A percentile compares a stretch with the other conserved stretches of the same genome.
These are phyloP conservation scores for Drosophila suzukii DNA, from an alignment of 1,140 invertebrate genomes.

Conservation along the genomic window DNA sequence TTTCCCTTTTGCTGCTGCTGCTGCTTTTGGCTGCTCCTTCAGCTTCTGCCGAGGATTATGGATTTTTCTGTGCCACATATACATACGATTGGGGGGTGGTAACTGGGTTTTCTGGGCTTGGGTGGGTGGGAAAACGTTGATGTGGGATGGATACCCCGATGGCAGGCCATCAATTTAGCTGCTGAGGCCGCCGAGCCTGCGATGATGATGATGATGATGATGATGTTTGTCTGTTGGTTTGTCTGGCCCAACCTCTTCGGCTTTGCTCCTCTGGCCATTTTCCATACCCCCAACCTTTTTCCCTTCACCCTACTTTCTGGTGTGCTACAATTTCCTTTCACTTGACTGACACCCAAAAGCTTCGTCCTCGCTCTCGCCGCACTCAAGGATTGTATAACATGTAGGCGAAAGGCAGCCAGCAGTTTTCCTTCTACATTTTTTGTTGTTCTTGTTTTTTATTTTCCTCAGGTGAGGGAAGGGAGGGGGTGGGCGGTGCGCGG, in stretches of 20 bases:
- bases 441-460: slow-evolving; percentile 29
- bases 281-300: not conserved
- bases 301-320: slow-evolving; percentile 2
- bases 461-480: slow-evolving; percentile 19
- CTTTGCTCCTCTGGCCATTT: not conserved
- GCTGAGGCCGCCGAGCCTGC: slow-evolving; percentile 33
- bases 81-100: slow-evolving; percentile 8
- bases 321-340: slow-evolving; percentile 80
- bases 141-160: slow-evolving; percentile 53
- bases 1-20: slow-evolving; percentile 70
- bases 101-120: not conserved
- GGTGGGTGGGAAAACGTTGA: slow-evolving; percentile 8
- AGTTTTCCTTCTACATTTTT: slow-evolving; percentile 50
- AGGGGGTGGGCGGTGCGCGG: slow-evolving; percentile 5
- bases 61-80: slow-evolving; percentile 70
- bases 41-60: slow-evolving; percentile 71
- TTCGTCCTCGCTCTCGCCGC: slow-evolving; percentile 55
- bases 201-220: slow-evolving; percentile 49
- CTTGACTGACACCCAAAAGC: slow-evolving; percentile 81
- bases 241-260: slow-evolving; percentile 51
- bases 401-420: slow-evolving; percentile 48
- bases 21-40: slow-evolving; percentile 40
- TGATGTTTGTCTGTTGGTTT: slow-evolving; percentile 81
- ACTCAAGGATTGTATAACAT: slow-evolving; percentile 82
- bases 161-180: slow-evolving; percentile 76